Conservation (phyloP, 2,888 invertebrate species). For the Ptychoptera contaminata region DNA sequence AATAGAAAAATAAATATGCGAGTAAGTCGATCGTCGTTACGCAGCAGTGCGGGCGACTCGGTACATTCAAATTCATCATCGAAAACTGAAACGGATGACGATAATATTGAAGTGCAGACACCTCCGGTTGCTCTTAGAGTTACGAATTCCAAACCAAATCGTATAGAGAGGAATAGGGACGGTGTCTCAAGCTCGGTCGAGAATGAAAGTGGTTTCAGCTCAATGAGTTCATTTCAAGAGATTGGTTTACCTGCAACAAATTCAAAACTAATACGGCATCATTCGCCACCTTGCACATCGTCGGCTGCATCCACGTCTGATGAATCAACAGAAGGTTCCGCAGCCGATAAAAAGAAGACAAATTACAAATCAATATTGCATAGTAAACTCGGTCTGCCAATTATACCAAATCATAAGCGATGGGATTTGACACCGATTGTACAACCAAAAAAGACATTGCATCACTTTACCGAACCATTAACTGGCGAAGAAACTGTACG, state of each 20-base stretch:
- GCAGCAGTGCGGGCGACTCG: constrained; percentile 29
- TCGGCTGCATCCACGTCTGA: constrained; percentile 8
- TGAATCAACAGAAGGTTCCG: constrained; percentile 6
- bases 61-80: constrained; percentile 25
- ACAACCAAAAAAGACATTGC: constrained; percentile 8
- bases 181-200: constrained; percentile 28
- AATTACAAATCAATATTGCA: not conserved
- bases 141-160: not conserved
- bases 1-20: constrained; percentile 26
- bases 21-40: constrained; percentile 27
- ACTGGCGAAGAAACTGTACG: constrained; percentile 9
- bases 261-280: constrained; percentile 10
- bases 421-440: constrained; percentile 12
- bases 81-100: constrained; percentile 28
- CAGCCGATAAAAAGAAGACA: not conserved
- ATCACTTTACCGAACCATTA: constrained; percentile 7
- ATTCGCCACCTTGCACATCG: constrained; percentile 5
- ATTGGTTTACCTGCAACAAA: constrained; percentile 44
- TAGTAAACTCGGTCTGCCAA: constrained; percentile 7
- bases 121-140: not conserved
- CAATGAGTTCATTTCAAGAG: constrained; percentile 72
- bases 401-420: constrained; percentile 7
- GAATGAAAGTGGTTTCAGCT: constrained; percentile 75
- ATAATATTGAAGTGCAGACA: constrained; percentile 10
- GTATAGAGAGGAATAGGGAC: not conserved